Evolutionary conservation across 2,113 vertebrate species (phyloP).

Genomic region (Litocranius walleri): DNA sequence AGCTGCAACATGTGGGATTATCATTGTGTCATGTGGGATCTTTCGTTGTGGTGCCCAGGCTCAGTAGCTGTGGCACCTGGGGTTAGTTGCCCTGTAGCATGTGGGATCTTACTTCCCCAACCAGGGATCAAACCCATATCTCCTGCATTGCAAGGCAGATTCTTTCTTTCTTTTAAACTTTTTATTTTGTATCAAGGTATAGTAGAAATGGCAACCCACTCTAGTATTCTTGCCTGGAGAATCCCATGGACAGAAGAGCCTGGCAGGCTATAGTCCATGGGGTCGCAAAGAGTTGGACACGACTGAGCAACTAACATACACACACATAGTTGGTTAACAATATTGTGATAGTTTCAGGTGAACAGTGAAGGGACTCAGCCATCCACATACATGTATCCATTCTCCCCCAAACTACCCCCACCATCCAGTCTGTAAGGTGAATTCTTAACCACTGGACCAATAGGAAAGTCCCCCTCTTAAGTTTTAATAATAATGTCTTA

Average conservation of each 20-base stretch:
- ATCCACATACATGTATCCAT: neutral
- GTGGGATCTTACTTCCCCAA: neutral
- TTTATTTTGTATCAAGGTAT: neutral
- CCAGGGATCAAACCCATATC: neutral
- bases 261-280: neutral
- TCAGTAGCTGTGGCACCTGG: neutral
- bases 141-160: neutral
- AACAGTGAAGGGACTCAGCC: neutral
- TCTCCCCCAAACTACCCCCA: neutral
- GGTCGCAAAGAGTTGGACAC: fast-evolving
- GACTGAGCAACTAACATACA: neutral
- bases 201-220: neutral
- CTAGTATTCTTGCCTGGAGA: neutral
- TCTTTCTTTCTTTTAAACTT: neutral
- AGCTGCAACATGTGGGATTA: neutral
- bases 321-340: neutral
- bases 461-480: neutral
- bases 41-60: neutral
- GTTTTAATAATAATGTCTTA: neutral
- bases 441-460: neutral
- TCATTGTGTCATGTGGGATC: neutral
- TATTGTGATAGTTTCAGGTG: neutral
- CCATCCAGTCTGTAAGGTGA: neutral
- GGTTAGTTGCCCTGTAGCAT: neutral
- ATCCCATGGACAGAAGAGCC: neutral